phyloP scores from a whole-genome alignment of 2,888 invertebrate genomes.

The Drosophila merina region DNA sequence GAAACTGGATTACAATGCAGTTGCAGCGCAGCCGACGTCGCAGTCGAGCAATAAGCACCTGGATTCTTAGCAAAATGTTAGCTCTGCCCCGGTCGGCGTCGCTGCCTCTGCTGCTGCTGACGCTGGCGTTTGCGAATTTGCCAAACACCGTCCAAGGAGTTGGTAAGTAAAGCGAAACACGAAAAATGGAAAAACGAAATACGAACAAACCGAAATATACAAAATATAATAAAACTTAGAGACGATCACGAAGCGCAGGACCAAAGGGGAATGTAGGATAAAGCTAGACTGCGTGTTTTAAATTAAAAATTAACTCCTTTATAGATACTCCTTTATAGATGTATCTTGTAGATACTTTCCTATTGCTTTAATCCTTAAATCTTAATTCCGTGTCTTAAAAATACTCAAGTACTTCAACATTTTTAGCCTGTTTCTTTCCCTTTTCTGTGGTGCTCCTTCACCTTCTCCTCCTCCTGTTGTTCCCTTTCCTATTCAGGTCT shows the following conservation, averaged over 20 bases:
- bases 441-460: constrained; percentile 8
- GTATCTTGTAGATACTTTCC: neutral
- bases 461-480: constrained; percentile 1
- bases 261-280: constrained; percentile 7
- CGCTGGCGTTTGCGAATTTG: constrained; percentile 63
- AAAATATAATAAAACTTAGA: too few relatives aligned
- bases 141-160: constrained; percentile 62
- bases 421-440: constrained; percentile 2
- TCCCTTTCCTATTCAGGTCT: constrained; percentile 7
- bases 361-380: neutral
- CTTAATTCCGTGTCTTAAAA: neutral
- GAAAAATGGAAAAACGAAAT: constrained; percentile 1
- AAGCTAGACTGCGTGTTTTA: neutral
- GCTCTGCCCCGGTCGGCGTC: constrained; percentile 59
- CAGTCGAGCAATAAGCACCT: constrained; percentile 69
- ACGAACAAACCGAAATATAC: too few relatives aligned
- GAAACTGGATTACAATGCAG: constrained; percentile 71
- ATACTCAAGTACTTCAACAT: neutral
- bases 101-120: constrained; percentile 65
- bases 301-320: neutral
- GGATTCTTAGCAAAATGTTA: constrained; percentile 70
- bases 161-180: constrained; percentile 61
- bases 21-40: constrained; percentile 76
- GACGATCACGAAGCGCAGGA: constrained; percentile 10
- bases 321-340: too few relatives aligned